Evolutionary conservation across 2,888 invertebrate genomes (phyloP), one percentile per base, ranked within the genome.

Genomic region (Calameuta filiformis): DNA sequence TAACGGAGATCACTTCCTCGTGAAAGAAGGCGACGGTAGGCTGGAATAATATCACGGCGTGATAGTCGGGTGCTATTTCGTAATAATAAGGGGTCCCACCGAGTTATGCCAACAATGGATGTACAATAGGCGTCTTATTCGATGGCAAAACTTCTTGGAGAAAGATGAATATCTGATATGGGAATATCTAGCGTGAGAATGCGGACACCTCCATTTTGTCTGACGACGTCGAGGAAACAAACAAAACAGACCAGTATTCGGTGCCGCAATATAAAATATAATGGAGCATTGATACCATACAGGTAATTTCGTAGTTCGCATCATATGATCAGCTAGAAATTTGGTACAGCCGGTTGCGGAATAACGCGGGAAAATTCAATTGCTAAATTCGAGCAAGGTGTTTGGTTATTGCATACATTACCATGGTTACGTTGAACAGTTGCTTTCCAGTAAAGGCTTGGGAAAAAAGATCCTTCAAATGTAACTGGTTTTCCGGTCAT

Each of bases 81-180:
- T 85, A 88, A 90, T 81, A 79, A 80, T 81, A 79, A 80, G 80
- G 76, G 84, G 81, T 89, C 89, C 81, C 89, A 88, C 87, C 87
- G 82, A 85, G 85, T 89, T 88, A 85, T 87, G 82, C 82, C 82
- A 85, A 88, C 85, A 86, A 85, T 85, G 83, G 82, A 76, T 80
- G 79, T 80, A 83, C 85, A 86, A 85, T 84, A 78, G 56, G 84
- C 79, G 85, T 85, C 82, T 83, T 79, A 80, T 87, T 89, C 87
- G 87, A 87, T 85, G 87, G 86, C 83, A 85, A 86, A 85, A 86
- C 83, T 82, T 83, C 76, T 81, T 76, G 75, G 80, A 78, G 81
- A 85, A 83, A 86, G 89, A 89, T 88, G 87, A 85, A 85, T 89
- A 89, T 89, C 89, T 83, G 85, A 87, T 85, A 87, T 88, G 89